These are phyloP conservation scores for Trissonchulus latispiculum DNA, from an alignment of 2,888 invertebrate genomes.

Conservation along the genomic window DNA sequence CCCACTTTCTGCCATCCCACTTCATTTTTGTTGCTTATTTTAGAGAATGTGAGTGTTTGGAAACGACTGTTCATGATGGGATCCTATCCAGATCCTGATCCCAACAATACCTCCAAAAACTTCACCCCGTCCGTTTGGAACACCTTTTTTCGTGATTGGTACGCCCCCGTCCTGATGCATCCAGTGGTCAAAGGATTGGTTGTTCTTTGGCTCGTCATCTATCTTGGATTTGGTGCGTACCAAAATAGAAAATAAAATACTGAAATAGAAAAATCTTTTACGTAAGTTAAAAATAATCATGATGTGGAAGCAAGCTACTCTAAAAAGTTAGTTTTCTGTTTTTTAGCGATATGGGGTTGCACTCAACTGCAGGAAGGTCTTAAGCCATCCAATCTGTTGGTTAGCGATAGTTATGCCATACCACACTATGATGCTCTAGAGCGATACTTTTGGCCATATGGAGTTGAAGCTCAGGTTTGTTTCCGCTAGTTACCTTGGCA, in stretches of 20 bases:
- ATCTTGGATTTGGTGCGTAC: conserved; percentile 33
- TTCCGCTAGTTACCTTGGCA: too few species aligned
- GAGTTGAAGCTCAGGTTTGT: conserved; percentile 3
- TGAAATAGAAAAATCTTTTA: too few species aligned
- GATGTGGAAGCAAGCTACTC: too few species aligned
- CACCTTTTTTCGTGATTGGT: conserved; percentile 28
- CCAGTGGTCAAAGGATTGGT: conserved; percentile 35
- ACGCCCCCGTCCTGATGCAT: conserved; percentile 40
- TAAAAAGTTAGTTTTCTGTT: too few species aligned
- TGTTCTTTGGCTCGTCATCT: conserved; percentile 38
- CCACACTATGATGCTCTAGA: conserved; percentile 32
- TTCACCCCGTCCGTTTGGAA: conserved; percentile 1
- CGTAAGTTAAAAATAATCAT: too few species aligned
- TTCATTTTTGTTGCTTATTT: neutral
- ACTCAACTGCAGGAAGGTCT: conserved; percentile 34
- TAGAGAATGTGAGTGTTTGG: conserved; percentile 8
- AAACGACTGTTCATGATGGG: conserved; percentile 14
- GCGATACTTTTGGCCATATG: conserved; percentile 19
- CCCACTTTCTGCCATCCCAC: too few species aligned
- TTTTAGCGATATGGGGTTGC: conserved; percentile 37
- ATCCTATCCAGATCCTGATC: conserved; percentile 7
- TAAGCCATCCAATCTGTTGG: conserved; percentile 34
- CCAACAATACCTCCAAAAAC: neutral
- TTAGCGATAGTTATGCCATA: conserved; percentile 34
- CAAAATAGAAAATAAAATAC: too few species aligned